phyloP scores from a whole-genome alignment of 2,888 invertebrate species.

The Eupithecia tripunctaria region DNA sequence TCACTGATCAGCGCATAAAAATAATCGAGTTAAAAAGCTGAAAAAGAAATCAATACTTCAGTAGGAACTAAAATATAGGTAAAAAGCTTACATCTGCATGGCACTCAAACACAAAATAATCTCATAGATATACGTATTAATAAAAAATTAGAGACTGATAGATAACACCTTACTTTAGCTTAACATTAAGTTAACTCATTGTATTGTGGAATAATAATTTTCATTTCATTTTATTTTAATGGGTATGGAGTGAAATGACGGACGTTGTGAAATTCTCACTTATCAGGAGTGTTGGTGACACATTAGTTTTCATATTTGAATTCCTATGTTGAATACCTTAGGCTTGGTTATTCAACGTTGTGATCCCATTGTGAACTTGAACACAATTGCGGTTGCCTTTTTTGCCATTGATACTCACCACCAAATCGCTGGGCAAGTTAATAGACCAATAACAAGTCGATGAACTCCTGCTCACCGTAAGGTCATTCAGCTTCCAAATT shows the following conservation, averaged over 20 bases:
- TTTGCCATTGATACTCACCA: constrained; percentile 10
- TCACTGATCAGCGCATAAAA: neutral
- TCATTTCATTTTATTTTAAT: too few species aligned
- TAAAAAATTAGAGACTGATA: too few species aligned
- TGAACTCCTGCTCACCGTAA: constrained; percentile 64
- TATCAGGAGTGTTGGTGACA: neutral
- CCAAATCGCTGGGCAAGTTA: constrained; percentile 15
- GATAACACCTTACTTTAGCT: too few species aligned
- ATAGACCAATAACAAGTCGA: constrained; percentile 54
- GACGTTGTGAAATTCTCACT: neutral
- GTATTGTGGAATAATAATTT: too few species aligned
- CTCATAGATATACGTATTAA: neutral
- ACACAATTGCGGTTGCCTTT: constrained; percentile 11
- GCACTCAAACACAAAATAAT: neutral
- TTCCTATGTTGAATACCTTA: neutral
- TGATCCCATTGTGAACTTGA: neutral
- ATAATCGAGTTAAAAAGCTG: neutral
- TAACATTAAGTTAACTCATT: too few species aligned
- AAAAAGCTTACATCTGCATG: neutral
- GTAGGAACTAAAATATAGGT: neutral
- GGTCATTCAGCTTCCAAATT: constrained; percentile 70
- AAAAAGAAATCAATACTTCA: neutral
- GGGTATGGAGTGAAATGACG: neutral
- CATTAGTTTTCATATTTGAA: too few species aligned
- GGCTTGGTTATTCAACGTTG: neutral